Evolutionary conservation across 2,888 invertebrate genomes (phyloP).

Genomic region (Leucophenga maculata): DNA sequence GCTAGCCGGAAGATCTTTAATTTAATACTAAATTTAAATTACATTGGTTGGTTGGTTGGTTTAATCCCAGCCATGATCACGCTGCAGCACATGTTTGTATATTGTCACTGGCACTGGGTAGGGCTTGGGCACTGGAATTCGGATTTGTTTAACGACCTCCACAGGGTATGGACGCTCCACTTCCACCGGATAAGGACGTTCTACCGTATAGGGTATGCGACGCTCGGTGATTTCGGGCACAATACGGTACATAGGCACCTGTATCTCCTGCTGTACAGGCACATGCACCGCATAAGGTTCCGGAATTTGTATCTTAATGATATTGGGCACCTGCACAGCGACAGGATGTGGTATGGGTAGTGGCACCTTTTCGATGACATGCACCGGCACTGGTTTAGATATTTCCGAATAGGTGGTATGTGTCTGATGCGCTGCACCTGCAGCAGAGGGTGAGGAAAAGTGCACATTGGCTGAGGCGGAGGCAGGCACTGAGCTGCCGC

Average conservation of each 20-base stretch:
- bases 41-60: conserved; percentile 6
- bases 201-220: conserved; percentile 82
- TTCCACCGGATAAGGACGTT: conserved; percentile 78
- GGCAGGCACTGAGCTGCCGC: neutral
- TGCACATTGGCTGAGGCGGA: neutral
- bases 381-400: conserved; percentile 80
- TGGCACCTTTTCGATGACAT: conserved; percentile 81
- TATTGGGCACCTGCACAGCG: conserved; percentile 78
- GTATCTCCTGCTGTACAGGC: conserved; percentile 79
- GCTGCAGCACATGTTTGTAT: conserved; percentile 82
- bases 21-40: conserved; percentile 41
- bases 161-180: conserved; percentile 84
- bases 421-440: conserved; percentile 40
- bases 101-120: conserved; percentile 83
- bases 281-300: conserved; percentile 84
- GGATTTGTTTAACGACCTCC: conserved; percentile 82
- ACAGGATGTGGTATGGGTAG: conserved; percentile 83
- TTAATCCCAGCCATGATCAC: conserved; percentile 65
- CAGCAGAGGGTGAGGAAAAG: neutral
- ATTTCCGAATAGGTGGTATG: conserved; percentile 77
- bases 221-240: conserved; percentile 82
- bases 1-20: conserved; percentile 6
- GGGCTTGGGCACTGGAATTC: conserved; percentile 80
- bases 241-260: conserved; percentile 82
- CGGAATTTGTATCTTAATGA: conserved; percentile 80